Evolutionary conservation across 2,888 invertebrate genomes (phyloP).

Genomic region (Troilus luridus): DNA sequence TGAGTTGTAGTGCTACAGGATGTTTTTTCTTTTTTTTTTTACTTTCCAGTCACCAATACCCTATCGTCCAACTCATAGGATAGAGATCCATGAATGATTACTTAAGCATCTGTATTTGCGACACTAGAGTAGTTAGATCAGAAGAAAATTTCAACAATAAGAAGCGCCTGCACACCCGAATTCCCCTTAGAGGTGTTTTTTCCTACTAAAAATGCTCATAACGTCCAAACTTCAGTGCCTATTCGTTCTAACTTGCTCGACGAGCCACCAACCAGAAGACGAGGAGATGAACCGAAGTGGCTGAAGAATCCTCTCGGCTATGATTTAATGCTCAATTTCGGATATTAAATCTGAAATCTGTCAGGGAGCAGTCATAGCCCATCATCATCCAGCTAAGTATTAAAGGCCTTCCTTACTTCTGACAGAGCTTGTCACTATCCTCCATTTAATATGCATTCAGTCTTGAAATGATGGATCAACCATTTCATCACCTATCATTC

Average conservation of each 20-base stretch:
- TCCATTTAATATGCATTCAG: neutral
- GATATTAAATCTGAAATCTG: constrained; percentile 44
- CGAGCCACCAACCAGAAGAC: neutral
- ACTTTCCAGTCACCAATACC: no score
- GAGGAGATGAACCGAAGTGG: neutral
- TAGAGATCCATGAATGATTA: no score
- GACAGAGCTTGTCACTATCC: constrained; percentile 5
- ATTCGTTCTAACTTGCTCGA: neutral
- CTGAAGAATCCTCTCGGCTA: neutral
- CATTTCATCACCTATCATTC: neutral
- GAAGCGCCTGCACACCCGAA: no score
- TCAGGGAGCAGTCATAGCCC: constrained; percentile 20
- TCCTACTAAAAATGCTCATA: no score
- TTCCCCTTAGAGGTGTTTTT: no score
- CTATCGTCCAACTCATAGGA: no score
- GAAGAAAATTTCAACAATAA: no score
- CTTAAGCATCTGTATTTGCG: no score
- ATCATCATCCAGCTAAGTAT: neutral
- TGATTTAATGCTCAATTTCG: constrained; percentile 34
- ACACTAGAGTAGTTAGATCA: no score
- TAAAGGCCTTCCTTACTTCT: constrained; percentile 38
- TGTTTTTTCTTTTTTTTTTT: no score
- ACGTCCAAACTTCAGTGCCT: no score
- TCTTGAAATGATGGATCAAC: neutral
- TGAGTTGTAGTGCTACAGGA: no score